These are phyloP conservation scores for Pantelozetes paolii DNA, from an alignment of 2,888 invertebrate genomes.

Conservation along the genomic window DNA sequence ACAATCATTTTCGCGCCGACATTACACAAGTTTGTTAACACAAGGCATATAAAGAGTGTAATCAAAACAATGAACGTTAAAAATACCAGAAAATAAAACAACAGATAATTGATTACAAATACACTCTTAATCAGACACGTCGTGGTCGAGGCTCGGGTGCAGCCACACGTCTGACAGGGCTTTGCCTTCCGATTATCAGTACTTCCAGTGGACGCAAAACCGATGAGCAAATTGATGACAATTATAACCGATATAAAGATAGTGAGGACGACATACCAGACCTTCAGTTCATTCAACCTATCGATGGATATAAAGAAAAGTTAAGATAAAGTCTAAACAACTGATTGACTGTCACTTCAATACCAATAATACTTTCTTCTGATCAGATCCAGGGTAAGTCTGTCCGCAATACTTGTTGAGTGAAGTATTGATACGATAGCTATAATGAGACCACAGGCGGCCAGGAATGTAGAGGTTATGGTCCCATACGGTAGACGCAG, in stretches of 20 bases:
- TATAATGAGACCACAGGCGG: conserved; percentile 42
- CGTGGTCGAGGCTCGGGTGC: conserved; percentile 40
- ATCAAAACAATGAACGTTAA: conserved; percentile 37
- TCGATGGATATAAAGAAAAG: neutral
- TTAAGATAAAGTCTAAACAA: neutral
- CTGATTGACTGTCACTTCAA: neutral
- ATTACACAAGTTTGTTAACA: conserved; percentile 40
- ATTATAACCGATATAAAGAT: conserved; percentile 39
- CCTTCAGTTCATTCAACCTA: conserved; percentile 44
- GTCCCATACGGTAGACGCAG: conserved; percentile 43
- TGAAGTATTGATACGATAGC: conserved; percentile 33
- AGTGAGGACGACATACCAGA: conserved; percentile 34
- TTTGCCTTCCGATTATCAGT: conserved; percentile 1
- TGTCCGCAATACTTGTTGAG: conserved; percentile 39
- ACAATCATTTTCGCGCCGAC: conserved; percentile 27
- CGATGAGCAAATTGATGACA: conserved; percentile 42
- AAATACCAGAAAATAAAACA: conserved; percentile 41
- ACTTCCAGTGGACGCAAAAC: conserved; percentile 42
- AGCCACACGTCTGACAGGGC: conserved; percentile 33
- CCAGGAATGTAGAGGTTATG: conserved; percentile 41
- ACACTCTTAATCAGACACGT: conserved; percentile 42
- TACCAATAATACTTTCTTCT: conserved; percentile 40
- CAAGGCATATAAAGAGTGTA: conserved; percentile 39
- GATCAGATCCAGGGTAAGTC: conserved; percentile 41
- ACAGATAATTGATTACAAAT: conserved; percentile 42